These are phyloP conservation scores for Tricholauxania praeusta DNA, from an alignment of 2,888 invertebrate species.

Conservation along the genomic window DNA sequence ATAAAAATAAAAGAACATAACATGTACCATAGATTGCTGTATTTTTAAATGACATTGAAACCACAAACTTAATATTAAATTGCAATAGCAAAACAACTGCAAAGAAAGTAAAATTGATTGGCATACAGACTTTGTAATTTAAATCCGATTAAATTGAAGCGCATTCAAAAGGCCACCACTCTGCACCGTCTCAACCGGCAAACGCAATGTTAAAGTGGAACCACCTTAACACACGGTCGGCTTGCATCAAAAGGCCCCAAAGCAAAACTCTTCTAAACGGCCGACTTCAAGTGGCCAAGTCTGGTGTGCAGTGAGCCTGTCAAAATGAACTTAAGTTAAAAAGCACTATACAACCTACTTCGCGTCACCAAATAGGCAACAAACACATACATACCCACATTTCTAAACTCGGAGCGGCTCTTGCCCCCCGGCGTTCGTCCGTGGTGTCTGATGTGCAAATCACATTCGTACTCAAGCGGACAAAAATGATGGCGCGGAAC, in stretches of 20 bases:
- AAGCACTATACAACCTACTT: background rate
- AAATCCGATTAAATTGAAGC: background rate
- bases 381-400: too few relatives aligned
- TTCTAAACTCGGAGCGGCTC: too few relatives aligned
- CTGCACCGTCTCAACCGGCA: background rate
- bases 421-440: background rate
- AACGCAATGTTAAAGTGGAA: background rate
- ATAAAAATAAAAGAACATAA: too few relatives aligned
- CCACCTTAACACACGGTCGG: constrained; percentile 6
- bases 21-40: too few relatives aligned
- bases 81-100: too few relatives aligned
- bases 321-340: background rate
- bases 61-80: too few relatives aligned
- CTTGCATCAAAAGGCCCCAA: constrained; percentile 15
- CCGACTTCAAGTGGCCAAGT: background rate
- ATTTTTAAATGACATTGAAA: too few relatives aligned
- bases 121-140: background rate
- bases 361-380: too few relatives aligned
- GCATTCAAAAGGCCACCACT: background rate
- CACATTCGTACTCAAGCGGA: background rate
- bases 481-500: constrained; percentile 41
- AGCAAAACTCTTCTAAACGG: constrained; percentile 6
- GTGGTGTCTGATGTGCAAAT: background rate
- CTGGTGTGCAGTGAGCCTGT: background rate
- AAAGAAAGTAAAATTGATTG: background rate